phyloP scores from a whole-genome alignment of 1,140 invertebrate species.

The Phocides pigmalion region DNA sequence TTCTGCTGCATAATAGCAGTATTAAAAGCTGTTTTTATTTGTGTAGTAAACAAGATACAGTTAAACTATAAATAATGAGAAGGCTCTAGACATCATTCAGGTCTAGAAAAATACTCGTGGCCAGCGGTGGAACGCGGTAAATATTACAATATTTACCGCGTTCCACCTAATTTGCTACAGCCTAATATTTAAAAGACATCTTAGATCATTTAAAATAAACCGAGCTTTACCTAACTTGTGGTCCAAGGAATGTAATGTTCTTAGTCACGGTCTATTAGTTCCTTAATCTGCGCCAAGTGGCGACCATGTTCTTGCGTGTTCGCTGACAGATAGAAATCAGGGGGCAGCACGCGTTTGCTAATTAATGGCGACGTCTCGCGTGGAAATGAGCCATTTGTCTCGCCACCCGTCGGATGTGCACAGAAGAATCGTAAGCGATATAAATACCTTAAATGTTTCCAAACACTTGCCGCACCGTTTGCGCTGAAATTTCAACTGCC shows the following conservation, averaged over 20 bases:
- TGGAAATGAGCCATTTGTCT: slow-evolving; percentile 73
- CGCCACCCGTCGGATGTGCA: slow-evolving; percentile 63
- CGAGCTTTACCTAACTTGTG: no score
- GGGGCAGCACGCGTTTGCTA: slow-evolving; percentile 58
- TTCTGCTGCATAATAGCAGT: no score
- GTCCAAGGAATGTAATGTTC: neutral
- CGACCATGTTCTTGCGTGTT: slow-evolving; percentile 63
- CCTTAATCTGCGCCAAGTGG: slow-evolving; percentile 37
- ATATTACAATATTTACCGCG: no score
- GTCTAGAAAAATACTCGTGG: no score
- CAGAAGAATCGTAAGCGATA: slow-evolving; percentile 75
- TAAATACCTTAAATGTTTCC: slow-evolving; percentile 70
- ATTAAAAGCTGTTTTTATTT: no score
- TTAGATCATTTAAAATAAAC: no score
- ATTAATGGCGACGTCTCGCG: slow-evolving; percentile 72
- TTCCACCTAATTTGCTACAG: no score
- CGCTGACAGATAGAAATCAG: slow-evolving; percentile 72
- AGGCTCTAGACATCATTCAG: no score
- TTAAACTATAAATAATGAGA: no score
- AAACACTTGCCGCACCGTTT: slow-evolving; percentile 58
- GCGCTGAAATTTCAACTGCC: slow-evolving; percentile 47
- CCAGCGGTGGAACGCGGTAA: no score
- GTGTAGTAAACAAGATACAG: no score
- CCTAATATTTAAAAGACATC: no score
- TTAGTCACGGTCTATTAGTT: slow-evolving; percentile 31